Evolutionary conservation across 2,888 invertebrate genomes (phyloP).

Genomic region (Drosophila stalkeri): DNA sequence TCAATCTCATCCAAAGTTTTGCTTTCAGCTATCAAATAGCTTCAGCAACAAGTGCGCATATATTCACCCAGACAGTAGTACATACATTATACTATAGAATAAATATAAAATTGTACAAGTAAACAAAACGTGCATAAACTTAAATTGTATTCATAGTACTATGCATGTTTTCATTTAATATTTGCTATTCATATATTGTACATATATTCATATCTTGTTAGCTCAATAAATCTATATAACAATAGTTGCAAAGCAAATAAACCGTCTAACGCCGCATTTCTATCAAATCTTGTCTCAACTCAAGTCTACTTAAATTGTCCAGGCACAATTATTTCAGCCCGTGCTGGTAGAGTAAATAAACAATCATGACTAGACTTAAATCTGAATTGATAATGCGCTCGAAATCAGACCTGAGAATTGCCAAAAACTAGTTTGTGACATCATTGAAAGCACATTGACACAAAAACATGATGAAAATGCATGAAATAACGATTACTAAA

Average conservation of each 20-base stretch:
- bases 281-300: neutral
- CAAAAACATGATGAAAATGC: neutral
- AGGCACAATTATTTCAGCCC: neutral
- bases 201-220: neutral
- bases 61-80: neutral
- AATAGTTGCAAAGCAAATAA: neutral
- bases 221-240: neutral
- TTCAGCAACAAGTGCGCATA: no score
- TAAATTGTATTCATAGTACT: neutral
- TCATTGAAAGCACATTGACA: conserved; percentile 21
- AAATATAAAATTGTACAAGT: neutral
- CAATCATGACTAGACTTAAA: conserved; percentile 46
- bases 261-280: neutral
- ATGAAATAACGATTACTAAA: no score
- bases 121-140: neutral
- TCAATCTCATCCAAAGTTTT: neutral
- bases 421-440: conserved; percentile 23
- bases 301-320: neutral
- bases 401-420: neutral
- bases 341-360: conserved; percentile 2
- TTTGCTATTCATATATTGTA: neutral
- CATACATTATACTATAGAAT: neutral
- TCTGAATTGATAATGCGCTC: conserved; percentile 19
- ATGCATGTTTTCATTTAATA: neutral
- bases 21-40: neutral